Base-by-base conservation (phyloP, 2,888 invertebrate genomes). In the Tenthredo mesomela region DNA sequence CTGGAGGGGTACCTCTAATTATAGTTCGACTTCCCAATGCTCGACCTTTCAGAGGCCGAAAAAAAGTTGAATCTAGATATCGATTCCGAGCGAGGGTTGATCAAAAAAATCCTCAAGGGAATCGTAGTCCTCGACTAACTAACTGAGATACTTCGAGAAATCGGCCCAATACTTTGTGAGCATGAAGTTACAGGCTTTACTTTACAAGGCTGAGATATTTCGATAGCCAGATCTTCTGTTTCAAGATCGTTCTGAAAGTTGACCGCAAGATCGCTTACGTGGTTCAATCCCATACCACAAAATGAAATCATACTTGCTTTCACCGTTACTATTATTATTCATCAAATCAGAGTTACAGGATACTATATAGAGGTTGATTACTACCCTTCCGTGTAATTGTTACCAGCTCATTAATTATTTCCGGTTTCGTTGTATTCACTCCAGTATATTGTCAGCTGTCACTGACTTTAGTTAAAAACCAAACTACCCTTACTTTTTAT, bases 1-100 rank as follows among this genome's bases (percentile, higher is more conserved):
- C 82, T 61, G 18, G 37, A 80, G 80, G 80, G 80, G 80, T 58
- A 29, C 33, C 18, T 77, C 29, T 80, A 80, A 80, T 80, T 65
- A 80, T 80, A 40, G 40, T 61, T 37, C 40, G 10, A 67, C 82
- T 29, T 67, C 33, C 82, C n/a, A 18, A 33, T 65, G 25, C 47
- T 29, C 70, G n/a, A 29, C 15, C 65, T 43, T 61, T 40, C 61
- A 58, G 15, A 40, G 82, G 29, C n/a, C 7, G 29, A 43, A 47
- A 82, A 82, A 82, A 82, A 29, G 61, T 50, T 21, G n/a, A 12
- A n/a, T 70, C 21, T 47, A 18, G 67, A 67, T 82, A 50, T 82
- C 67, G 47, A 65, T 18, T 6, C 21, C 65, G 50, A 82, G 9
- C 18, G 25, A 65, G 47, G n/a, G 25, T 29, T 77, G 67, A 50